Evolutionary conservation across 2,888 invertebrate species (phyloP), one percentile per base, ranked within the genome.

Genomic region (Ditylenchus weischeri): DNA sequence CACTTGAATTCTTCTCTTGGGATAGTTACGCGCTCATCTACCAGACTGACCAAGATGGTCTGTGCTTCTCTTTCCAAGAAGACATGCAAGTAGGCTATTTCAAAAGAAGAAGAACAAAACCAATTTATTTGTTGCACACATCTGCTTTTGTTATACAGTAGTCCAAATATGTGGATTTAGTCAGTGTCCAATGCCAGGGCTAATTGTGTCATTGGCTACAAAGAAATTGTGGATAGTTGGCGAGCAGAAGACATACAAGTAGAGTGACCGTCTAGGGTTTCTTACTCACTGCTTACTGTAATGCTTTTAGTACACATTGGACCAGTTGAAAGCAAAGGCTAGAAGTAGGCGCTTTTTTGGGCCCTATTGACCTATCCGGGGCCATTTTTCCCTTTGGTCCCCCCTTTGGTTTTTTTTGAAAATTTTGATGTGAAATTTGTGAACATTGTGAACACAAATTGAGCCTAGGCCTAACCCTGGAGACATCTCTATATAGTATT

Each of bases 41-140:
- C 47, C 72, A 72, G 57, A 35, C 54, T 10, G 54, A 60, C 21
- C 74, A 74, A n/a, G 64, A 72, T 36, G 72, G 72, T 6, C 57
- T 57, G n/a, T 68, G 68, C 29, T 57, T 36, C n/a, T 38, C 66
- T 11, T 68, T 68, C 8, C 66, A 68, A 19, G 49, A 67, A 23
- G 60, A 68, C 58, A 29, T 68, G 51, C 59, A 68, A 36, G 59
- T 64, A 19, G 19, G 29, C 29, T 29, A 29, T 29, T 29, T 29
- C 5, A 29, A 29, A 43, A 43, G 11, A 43, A 43, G 43, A 43
- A 43, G 7, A 18, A 7, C 3, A 19, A 18, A 23, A 2, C 23
- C 23, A 19, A 2, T 29, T 57, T 19, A 19, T 18, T 63, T 63
- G n/a, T 61, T 21, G 63, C 29, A 18, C 19, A 21, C 18, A 64